These are phyloP conservation scores for Argya squamiceps DNA, from an alignment of 2,797 vertebrate species.

Conservation along the genomic window DNA sequence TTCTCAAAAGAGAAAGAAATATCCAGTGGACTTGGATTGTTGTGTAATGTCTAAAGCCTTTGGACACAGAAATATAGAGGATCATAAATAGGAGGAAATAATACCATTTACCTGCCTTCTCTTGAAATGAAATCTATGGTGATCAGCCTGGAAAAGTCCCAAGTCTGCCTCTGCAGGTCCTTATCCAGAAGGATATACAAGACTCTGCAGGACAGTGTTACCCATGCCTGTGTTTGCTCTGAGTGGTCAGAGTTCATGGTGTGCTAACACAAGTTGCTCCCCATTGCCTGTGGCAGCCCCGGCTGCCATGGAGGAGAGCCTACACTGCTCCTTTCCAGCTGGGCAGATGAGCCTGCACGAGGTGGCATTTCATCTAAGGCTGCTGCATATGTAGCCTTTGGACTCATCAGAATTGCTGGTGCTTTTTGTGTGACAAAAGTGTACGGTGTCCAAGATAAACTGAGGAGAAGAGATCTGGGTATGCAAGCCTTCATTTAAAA, in stretches of 20 bases:
- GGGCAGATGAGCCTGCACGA: background rate
- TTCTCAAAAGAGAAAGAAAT: background rate
- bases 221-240: background rate
- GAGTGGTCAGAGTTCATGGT: background rate
- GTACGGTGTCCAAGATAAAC: slow-evolving; percentile 1
- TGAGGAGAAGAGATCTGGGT: background rate
- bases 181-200: background rate
- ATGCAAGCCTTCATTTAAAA: slow-evolving; percentile 29
- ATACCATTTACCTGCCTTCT: background rate
- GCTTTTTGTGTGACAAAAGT: background rate
- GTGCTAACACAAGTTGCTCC: background rate
- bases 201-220: rapidly evolving
- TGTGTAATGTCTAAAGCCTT: background rate
- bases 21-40: background rate
- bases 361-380: background rate
- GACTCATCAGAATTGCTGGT: background rate
- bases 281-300: background rate
- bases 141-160: background rate
- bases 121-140: background rate
- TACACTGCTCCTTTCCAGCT: background rate
- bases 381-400: slow-evolving; percentile 14
- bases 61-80: background rate
- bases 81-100: background rate
- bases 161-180: background rate
- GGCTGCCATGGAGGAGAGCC: background rate